Base-by-base conservation (phyloP, 2,797 vertebrate genomes). In the Rhynchotus rufescens region DNA sequence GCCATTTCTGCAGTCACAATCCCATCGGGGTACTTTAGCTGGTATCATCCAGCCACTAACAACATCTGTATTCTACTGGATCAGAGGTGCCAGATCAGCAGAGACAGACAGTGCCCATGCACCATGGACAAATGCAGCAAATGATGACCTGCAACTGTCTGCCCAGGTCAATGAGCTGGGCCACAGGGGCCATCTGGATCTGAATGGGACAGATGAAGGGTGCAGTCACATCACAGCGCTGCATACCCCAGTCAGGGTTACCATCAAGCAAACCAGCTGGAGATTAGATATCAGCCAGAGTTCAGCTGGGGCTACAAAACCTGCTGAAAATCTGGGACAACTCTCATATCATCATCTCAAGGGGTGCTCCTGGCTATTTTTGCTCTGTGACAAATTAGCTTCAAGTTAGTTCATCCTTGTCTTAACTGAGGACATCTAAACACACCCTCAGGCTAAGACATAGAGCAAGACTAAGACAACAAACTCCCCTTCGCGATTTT, bases 371-470 rank as follows among this genome's bases (percentile, higher is more conserved):
- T 56, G 34, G 42, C 25, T 73, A 7, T 15, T 73, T 52, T 64
- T 40, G 34, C 26, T 78, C 76, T 56, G 56, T 75, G 45, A 22
- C 32, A 67, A 86, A 40, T 28, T 10, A 9, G 13, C 45, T 88
- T 64, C 38, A 73, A 67, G 8, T 32, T 22, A 57, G 14, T 15
- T 82, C 2, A 0, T 38, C 56, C 25, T 3, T 16, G 36, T n/a
- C 38, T 59, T 72, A 54, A 38, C 9, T 42, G 42, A 36, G 77
- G 77, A 14, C 30, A 30, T n/a, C 26, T 0, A 1, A 14, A 25
- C 1, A 2, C 22, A 32, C 21, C 17, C 5, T 32, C 3, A 6
- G 25, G 23, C 57, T 65, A 30, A 13, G 12, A 9, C 2, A 9
- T 65, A 72, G 71, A 82, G 12, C 1, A 17, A 84, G 45, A 71